A percentile compares a stretch with the other conserved stretches of the same genome.
phyloP scores from a whole-genome alignment of 2,797 vertebrate genomes.

The Hydrolagus colliei region DNA sequence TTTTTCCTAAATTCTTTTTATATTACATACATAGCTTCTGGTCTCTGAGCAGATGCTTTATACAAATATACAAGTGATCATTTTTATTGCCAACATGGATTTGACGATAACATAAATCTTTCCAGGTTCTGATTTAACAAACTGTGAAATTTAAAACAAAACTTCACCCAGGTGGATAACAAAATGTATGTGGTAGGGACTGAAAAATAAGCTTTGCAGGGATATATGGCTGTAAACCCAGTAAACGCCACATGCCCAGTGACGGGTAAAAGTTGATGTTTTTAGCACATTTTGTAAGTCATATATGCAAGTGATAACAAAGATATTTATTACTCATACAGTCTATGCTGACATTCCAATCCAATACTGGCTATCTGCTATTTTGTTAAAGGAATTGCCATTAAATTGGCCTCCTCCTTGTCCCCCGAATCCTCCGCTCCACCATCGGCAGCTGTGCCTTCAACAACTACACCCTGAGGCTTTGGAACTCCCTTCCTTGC shows the following conservation, averaged over 20 bases:
- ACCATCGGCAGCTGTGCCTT: too few species aligned
- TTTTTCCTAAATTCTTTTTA: neutral
- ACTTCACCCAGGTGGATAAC: neutral
- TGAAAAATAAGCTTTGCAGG: neutral
- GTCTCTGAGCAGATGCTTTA: constrained; percentile 3
- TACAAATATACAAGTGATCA: neutral
- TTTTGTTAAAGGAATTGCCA: too few species aligned
- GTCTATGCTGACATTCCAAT: too few species aligned
- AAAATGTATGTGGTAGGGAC: neutral
- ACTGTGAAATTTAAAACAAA: constrained; percentile 21
- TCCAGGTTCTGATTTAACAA: constrained; percentile 1
- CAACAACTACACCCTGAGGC: too few species aligned
- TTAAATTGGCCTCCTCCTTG: too few species aligned
- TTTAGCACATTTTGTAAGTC: neutral
- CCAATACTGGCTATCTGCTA: too few species aligned
- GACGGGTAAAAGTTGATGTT: neutral
- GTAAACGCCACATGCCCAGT: neutral
- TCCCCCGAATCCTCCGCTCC: too few species aligned
- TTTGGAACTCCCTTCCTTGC: too few species aligned
- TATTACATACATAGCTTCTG: neutral
- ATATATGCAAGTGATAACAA: constrained; percentile 8
- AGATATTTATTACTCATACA: too few species aligned
- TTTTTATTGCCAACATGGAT: neutral
- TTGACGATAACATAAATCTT: neutral
- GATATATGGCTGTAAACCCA: neutral